phyloP scores from a whole-genome alignment of 1,140 invertebrate species.

The Hetaerina americana region DNA sequence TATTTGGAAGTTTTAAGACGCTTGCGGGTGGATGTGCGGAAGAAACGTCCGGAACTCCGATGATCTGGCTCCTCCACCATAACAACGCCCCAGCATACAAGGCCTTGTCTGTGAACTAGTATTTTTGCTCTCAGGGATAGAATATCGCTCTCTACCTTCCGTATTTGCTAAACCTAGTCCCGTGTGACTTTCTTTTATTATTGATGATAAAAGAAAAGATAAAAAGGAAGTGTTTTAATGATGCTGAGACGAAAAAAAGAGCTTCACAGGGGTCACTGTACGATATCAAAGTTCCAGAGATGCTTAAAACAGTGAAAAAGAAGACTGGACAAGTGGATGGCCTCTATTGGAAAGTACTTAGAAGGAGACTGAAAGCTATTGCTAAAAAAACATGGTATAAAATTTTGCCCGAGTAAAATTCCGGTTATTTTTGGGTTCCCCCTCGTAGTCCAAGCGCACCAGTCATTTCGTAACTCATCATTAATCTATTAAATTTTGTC shows the following conservation, averaged over 20 bases:
- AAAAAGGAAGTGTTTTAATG: constrained; percentile 12
- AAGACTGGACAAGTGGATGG: constrained; percentile 3
- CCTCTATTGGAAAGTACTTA: constrained; percentile 5
- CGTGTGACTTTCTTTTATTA: constrained; percentile 6
- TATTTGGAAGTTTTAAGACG: not conserved
- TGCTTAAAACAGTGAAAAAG: constrained; percentile 5
- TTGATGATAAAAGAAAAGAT: constrained; percentile 2
- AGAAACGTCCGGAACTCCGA: not conserved
- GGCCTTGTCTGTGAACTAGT: not conserved
- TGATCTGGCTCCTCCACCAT: constrained; percentile 5
- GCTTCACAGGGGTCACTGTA: not conserved
- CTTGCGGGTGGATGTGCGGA: not conserved
- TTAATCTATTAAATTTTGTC: too few species aligned
- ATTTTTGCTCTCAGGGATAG: constrained; percentile 9
- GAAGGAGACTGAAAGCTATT: constrained; percentile 1
- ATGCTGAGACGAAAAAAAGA: constrained; percentile 6
- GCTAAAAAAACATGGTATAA: not conserved
- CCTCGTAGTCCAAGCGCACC: too few species aligned
- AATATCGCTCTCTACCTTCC: constrained; percentile 2
- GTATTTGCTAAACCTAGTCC: constrained; percentile 6
- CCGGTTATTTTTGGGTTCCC: not conserved
- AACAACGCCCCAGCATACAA: constrained; percentile 6
- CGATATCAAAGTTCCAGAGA: constrained; percentile 9
- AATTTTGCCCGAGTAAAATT: constrained; percentile 6
- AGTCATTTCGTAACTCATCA: too few species aligned